Evolutionary conservation across 1,140 invertebrate genomes (phyloP).

Genomic region (Harpegnathos saltator): DNA sequence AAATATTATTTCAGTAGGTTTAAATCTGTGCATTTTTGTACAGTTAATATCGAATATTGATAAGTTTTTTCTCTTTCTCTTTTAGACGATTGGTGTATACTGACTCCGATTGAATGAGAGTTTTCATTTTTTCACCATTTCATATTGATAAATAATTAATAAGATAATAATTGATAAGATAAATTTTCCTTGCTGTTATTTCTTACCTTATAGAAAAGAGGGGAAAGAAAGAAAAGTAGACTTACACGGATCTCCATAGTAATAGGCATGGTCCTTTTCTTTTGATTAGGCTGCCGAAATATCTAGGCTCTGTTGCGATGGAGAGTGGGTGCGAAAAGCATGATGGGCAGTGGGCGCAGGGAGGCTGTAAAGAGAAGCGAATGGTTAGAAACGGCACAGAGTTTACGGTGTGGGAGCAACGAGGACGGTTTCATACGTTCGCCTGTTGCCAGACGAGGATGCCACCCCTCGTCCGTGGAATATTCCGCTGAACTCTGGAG

Average conservation of each 20-base stretch:
- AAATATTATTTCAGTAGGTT: too few species aligned
- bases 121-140: too few species aligned
- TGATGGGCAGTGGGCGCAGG: neutral
- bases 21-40: too few species aligned
- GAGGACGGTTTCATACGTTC: neutral
- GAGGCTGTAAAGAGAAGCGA: slow-evolving; percentile 12
- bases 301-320: slow-evolving; percentile 17
- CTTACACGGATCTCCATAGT: neutral
- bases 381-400: slow-evolving; percentile 1
- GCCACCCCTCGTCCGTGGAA: slow-evolving; percentile 60
- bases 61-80: too few species aligned
- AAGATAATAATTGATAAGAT: too few species aligned
- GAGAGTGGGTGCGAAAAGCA: slow-evolving; percentile 11
- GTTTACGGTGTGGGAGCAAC: neutral
- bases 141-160: too few species aligned
- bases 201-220: too few species aligned
- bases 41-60: too few species aligned
- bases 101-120: too few species aligned
- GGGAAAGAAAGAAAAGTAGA: too few species aligned
- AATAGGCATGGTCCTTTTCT: neutral
- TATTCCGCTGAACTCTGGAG: slow-evolving; percentile 57
- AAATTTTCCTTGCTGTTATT: too few species aligned
- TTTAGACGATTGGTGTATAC: too few species aligned
- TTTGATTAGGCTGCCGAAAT: slow-evolving; percentile 40
- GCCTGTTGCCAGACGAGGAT: slow-evolving; percentile 24